A percentile compares a stretch with the other conserved stretches of the same genome.
Conservation (phyloP, 2,113 vertebrate species). For the Mystacornis crossleyi region DNA sequence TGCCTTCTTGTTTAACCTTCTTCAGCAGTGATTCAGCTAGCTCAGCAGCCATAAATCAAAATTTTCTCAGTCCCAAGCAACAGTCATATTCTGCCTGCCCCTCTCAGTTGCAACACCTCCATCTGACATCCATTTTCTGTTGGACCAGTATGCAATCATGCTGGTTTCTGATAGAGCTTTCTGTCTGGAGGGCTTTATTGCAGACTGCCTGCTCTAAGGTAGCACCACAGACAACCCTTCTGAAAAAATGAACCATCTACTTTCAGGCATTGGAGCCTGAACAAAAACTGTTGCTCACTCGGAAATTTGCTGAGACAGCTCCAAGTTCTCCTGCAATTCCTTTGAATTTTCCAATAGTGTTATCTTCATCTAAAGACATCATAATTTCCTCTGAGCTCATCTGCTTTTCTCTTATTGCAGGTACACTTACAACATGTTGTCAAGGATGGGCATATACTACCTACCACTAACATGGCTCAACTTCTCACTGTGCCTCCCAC, state of each 20-base stretch:
- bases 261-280: not conserved
- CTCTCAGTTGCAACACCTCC: not conserved
- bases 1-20: not conserved
- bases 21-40: not conserved
- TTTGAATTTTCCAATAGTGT: not conserved
- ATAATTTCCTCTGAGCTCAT: not conserved
- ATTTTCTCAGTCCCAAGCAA: not conserved
- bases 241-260: not conserved
- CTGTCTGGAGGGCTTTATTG: not conserved
- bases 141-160: not conserved
- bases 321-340: not conserved
- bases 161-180: not conserved
- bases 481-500: conserved; percentile 84
- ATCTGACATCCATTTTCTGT: not conserved
- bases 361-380: not conserved
- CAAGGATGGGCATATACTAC: conserved; percentile 78
- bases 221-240: not conserved
- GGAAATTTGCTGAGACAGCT: not conserved
- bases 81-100: not conserved
- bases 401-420: conserved; percentile 49
- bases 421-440: conserved; percentile 83
- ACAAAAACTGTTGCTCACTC: not conserved
- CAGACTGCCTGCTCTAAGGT: not conserved
- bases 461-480: conserved; percentile 82
- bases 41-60: not conserved